Percentiles rank a stretch among this genome's conserved stretches.
Conservation (phyloP, 2,888 invertebrate genomes). For the Campaea margaritaria region DNA sequence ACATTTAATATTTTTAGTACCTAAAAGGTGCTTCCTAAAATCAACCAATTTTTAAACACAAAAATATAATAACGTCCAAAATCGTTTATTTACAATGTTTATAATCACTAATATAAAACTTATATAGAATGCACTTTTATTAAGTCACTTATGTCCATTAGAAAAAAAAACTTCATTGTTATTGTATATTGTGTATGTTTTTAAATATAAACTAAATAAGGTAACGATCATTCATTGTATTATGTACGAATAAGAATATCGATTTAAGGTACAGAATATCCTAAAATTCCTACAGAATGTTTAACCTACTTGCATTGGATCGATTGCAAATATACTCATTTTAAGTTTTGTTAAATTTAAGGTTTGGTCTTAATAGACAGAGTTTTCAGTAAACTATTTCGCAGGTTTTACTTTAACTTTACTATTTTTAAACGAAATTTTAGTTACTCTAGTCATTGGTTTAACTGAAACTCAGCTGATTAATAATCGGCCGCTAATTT, state of each 20-base stretch:
- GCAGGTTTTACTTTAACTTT: too few relatives aligned
- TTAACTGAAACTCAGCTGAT: too few relatives aligned
- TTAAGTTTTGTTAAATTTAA: too few relatives aligned
- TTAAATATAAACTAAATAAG: constrained; percentile 38
- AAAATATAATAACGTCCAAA: constrained; percentile 52
- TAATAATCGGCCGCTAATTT: too few relatives aligned
- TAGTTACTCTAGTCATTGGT: too few relatives aligned
- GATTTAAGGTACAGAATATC: constrained; percentile 1
- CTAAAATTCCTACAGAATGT: neutral
- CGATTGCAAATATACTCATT: neutral
- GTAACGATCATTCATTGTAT: constrained; percentile 32
- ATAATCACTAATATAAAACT: constrained; percentile 40
- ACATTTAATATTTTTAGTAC: constrained; percentile 22
- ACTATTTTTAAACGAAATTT: too few relatives aligned
- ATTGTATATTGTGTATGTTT: constrained; percentile 44
- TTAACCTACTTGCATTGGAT: constrained; percentile 31
- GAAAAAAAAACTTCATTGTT: constrained; percentile 44
- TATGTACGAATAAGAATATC: constrained; percentile 29
- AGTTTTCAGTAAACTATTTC: too few relatives aligned
- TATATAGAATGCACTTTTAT: constrained; percentile 35
- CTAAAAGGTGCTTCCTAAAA: constrained; percentile 34
- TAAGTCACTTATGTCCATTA: constrained; percentile 37
- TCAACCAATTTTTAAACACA: constrained; percentile 31
- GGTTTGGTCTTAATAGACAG: too few relatives aligned
- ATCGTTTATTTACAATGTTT: constrained; percentile 51